These are phyloP conservation scores for Glomeris maerens DNA, from an alignment of 1,140 invertebrate genomes.

Conservation along the genomic window DNA sequence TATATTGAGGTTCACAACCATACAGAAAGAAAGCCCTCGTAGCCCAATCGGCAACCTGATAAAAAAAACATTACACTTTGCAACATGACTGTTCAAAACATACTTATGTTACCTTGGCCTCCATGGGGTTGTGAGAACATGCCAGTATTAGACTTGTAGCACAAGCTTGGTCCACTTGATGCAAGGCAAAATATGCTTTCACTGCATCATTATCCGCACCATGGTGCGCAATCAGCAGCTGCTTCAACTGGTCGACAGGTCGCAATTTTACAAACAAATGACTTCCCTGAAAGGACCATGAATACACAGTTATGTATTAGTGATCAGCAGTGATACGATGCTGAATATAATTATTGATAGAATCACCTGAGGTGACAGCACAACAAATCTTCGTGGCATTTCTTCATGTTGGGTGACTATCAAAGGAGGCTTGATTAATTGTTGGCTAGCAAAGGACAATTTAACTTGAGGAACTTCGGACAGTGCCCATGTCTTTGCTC, in stretches of 20 bases:
- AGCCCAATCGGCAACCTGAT: constrained; percentile 61
- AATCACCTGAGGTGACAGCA: constrained; percentile 64
- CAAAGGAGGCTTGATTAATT: constrained; percentile 40
- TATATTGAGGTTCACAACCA: constrained; percentile 61
- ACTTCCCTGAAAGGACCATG: constrained; percentile 42
- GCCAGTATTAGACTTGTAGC: constrained; percentile 73
- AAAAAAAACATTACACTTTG: constrained; percentile 2
- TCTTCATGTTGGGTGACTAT: constrained; percentile 62
- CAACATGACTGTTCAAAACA: constrained; percentile 9
- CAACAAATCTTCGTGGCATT: constrained; percentile 56
- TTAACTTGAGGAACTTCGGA: constrained; percentile 38
- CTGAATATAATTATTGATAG: neutral
- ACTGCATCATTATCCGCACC: constrained; percentile 72
- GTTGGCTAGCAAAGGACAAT: constrained; percentile 5
- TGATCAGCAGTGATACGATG: neutral
- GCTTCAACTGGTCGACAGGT: constrained; percentile 67
- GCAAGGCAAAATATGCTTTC: constrained; percentile 67
- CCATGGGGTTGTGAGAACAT: constrained; percentile 50
- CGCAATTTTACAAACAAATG: constrained; percentile 67
- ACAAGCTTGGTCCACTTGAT: constrained; percentile 72
- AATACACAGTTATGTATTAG: neutral
- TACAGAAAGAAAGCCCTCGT: constrained; percentile 83
- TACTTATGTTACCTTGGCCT: constrained; percentile 54
- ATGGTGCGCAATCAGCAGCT: constrained; percentile 61
- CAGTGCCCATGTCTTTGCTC: constrained; percentile 71